Evolutionary conservation across 1,140 invertebrate genomes (phyloP).

Genomic region (Hyphantria cunea): DNA sequence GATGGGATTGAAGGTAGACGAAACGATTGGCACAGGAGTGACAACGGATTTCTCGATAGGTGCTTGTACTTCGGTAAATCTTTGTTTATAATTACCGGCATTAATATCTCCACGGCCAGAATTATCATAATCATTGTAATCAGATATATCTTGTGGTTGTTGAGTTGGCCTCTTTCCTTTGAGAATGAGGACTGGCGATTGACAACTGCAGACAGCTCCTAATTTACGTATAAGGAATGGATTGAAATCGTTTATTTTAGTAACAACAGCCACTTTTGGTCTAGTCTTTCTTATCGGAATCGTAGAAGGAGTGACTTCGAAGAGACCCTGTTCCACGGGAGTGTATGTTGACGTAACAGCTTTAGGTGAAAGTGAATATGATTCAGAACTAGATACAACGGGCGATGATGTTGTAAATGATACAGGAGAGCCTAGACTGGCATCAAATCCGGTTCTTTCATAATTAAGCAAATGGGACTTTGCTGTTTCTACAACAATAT

Average conservation of each 20-base stretch:
- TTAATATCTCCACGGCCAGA: conserved; percentile 60
- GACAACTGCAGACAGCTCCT: conserved; percentile 88
- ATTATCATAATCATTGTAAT: conserved; percentile 62
- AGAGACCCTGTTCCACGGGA: conserved; percentile 59
- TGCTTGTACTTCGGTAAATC: conserved; percentile 40
- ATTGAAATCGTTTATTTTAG: conserved; percentile 86
- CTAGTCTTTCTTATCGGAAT: conserved; percentile 61
- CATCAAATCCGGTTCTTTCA: conserved; percentile 65
- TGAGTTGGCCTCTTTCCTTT: conserved; percentile 70
- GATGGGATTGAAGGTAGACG: conserved; percentile 78
- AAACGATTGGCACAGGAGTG: conserved; percentile 55
- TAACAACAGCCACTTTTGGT: conserved; percentile 83
- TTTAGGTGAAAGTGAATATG: conserved; percentile 43
- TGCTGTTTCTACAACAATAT: conserved; percentile 70
- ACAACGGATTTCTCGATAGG: conserved; percentile 31
- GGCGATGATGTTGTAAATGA: conserved; percentile 51
- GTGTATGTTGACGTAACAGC: conserved; percentile 55
- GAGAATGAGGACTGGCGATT: conserved; percentile 83
- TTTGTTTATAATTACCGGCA: conserved; percentile 50
- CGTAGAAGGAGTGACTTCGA: conserved; percentile 58
- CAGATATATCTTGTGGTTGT: conserved; percentile 50
- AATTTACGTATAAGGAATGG: conserved; percentile 87
- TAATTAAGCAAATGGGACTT: conserved; percentile 70
- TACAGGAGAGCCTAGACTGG: conserved; percentile 53
- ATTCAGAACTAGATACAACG: conserved; percentile 38